phyloP scores from a whole-genome alignment of 2,797 vertebrate genomes.

The Tolypeutes matacus region DNA sequence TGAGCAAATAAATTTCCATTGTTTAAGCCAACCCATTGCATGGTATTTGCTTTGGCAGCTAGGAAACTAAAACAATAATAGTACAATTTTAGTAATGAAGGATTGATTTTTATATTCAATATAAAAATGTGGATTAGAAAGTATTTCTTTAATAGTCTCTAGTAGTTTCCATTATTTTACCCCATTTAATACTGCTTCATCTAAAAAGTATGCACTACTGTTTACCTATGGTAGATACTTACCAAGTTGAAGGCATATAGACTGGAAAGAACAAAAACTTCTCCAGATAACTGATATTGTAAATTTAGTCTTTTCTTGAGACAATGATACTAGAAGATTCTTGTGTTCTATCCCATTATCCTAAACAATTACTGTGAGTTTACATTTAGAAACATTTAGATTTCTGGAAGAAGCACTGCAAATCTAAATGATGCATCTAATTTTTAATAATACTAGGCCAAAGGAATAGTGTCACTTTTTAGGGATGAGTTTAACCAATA shows the following conservation, averaged over 20 bases:
- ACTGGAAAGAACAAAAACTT: background rate
- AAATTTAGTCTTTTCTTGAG: conserved; percentile 12
- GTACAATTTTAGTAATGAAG: conserved; percentile 16
- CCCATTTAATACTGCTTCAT: background rate
- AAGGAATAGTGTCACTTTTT: conserved; percentile 14
- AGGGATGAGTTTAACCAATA: background rate
- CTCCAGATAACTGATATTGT: background rate
- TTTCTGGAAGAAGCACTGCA: background rate
- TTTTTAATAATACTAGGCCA: background rate
- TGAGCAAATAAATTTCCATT: too few species aligned
- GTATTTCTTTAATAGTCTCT: background rate
- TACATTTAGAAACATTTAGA: background rate
- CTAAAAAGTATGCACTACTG: background rate
- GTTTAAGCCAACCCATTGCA: too few species aligned
- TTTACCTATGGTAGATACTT: background rate
- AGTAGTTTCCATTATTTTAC: background rate
- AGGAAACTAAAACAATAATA: too few species aligned
- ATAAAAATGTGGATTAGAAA: background rate
- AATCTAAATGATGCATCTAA: conserved; percentile 30
- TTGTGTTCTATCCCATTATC: background rate
- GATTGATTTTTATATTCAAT: background rate
- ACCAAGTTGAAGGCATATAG: background rate
- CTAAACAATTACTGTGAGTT: conserved; percentile 40
- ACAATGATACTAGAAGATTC: background rate
- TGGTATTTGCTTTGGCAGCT: too few species aligned